A percentile compares a stretch with the other conserved stretches of the same genome.
Conservation (phyloP, 2,888 invertebrate genomes). For the Sesamia inferens region DNA sequence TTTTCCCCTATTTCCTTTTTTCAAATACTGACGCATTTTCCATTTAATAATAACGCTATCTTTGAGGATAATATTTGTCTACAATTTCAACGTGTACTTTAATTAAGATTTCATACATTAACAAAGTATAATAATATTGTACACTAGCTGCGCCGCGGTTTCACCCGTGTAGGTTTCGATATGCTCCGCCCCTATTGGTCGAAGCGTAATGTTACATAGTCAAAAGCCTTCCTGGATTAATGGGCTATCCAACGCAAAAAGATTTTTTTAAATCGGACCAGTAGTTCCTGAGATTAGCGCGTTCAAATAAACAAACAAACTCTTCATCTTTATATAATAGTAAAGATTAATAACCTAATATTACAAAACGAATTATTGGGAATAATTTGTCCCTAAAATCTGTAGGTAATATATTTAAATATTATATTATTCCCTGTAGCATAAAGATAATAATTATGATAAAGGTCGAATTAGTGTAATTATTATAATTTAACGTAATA, state of each 20-base stretch:
- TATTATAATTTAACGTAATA: slow-evolving; percentile 24
- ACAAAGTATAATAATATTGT: background rate
- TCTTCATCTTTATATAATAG: too few species aligned
- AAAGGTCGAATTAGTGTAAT: slow-evolving; percentile 29
- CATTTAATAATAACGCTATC: background rate
- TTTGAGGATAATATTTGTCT: background rate
- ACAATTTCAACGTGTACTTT: too few species aligned
- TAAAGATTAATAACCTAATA: background rate
- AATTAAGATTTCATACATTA: slow-evolving; percentile 3
- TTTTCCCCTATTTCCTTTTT: background rate
- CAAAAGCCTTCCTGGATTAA: too few species aligned
- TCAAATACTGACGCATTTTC: background rate
- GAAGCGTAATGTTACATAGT: too few species aligned
- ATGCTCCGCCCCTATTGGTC: too few species aligned
- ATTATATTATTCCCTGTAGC: slow-evolving; percentile 16
- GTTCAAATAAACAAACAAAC: too few species aligned
- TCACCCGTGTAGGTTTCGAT: too few species aligned
- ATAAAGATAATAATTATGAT: slow-evolving; percentile 16
- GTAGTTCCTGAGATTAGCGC: too few species aligned
- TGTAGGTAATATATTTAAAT: slow-evolving; percentile 17
- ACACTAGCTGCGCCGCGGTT: too few species aligned
- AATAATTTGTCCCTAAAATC: slow-evolving; percentile 39
- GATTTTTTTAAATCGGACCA: too few species aligned
- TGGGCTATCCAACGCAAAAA: too few species aligned
- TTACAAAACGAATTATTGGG: slow-evolving; percentile 12